A percentile compares a stretch with the other conserved stretches of the same genome.
These are phyloP conservation scores for Aphelenchoides fujianensis DNA, from an alignment of 1,140 invertebrate genomes.

Conservation along the genomic window DNA sequence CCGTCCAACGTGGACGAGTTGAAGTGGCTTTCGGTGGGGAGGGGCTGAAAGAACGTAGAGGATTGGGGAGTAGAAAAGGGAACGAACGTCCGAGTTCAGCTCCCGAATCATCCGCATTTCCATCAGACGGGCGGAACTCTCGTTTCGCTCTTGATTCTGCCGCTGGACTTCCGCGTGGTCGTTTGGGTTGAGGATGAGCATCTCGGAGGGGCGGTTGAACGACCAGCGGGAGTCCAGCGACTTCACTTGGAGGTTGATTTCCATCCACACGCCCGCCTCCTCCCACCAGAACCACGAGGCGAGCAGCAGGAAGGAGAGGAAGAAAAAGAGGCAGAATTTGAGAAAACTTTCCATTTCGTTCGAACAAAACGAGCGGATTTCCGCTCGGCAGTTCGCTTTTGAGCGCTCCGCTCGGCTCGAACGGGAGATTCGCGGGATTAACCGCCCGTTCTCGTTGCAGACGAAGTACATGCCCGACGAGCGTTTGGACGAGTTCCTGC, in stretches of 20 bases:
- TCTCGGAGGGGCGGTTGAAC: neutral
- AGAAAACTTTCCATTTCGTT: neutral
- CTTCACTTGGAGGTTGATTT: neutral
- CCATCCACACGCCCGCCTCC: neutral
- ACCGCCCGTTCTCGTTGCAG: slow-evolving; percentile 27
- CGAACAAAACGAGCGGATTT: neutral
- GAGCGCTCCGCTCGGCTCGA: too few relatives aligned
- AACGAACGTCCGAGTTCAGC: neutral
- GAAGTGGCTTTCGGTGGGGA: neutral
- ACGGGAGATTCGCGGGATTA: too few relatives aligned
- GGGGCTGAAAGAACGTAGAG: neutral
- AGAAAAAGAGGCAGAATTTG: neutral
- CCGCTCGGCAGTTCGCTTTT: neutral
- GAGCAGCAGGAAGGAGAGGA: neutral
- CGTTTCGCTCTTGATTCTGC: neutral
- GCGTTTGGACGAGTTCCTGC: slow-evolving; percentile 44
- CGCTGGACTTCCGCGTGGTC: neutral
- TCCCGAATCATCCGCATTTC: neutral
- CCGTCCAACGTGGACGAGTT: neutral
- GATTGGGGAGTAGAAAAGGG: neutral
- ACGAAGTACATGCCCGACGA: slow-evolving; percentile 47
- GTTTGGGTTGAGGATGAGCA: neutral
- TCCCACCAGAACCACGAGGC: neutral
- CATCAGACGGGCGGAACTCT: neutral
- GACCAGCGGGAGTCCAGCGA: neutral